These are phyloP conservation scores for Tamias sibiricus DNA, from an alignment of 2,113 vertebrate genomes.

Conservation along the genomic window DNA sequence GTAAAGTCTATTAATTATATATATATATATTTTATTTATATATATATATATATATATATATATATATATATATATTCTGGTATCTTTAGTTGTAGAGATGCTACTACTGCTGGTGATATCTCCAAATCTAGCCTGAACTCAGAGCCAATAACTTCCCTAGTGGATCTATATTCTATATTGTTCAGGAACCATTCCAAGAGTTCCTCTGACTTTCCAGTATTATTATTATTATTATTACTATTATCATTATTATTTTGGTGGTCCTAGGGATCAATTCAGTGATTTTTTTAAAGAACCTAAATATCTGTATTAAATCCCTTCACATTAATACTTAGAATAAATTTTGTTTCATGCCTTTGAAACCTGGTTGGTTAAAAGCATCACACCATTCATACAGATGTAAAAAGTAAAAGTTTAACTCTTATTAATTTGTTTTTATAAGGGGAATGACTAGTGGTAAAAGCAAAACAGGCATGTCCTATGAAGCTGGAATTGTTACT, in stretches of 20 bases:
- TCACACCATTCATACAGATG: background rate
- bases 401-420: background rate
- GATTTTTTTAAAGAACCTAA: background rate
- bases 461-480: background rate
- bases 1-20: background rate
- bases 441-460: background rate
- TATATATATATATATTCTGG: background rate
- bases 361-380: background rate
- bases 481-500: background rate
- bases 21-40: too few species aligned
- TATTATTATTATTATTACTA: too few species aligned
- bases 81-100: background rate
- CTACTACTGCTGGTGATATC: background rate
- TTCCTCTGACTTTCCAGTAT: background rate
- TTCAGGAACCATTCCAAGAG: background rate
- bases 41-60: too few species aligned
- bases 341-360: conserved; percentile 16
- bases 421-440: background rate
- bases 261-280: too few species aligned
- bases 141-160: background rate
- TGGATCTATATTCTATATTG: background rate
- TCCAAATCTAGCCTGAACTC: background rate
- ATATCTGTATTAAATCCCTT: background rate
- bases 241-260: too few species aligned
- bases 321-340: background rate